Conservation (phyloP, 2,888 invertebrate genomes). For the Auanema freiburgensis region DNA sequence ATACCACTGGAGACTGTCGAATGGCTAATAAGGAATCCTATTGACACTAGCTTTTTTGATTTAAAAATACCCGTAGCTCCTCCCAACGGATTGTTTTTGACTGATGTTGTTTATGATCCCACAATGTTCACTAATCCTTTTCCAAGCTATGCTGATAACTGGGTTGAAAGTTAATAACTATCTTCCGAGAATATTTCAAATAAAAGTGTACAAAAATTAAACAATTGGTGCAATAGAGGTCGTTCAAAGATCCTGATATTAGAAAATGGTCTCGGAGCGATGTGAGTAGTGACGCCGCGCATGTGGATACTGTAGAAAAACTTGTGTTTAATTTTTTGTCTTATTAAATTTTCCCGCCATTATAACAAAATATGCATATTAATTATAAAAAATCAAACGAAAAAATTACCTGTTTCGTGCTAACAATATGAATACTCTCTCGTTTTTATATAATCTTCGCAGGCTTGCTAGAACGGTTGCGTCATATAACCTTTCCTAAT, state of each 20-base stretch:
- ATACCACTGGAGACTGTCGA: conserved; percentile 25
- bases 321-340: neutral
- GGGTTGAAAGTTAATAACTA: conserved; percentile 36
- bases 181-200: neutral
- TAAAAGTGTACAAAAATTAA: too few species aligned
- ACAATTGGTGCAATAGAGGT: neutral
- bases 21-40: conserved; percentile 51
- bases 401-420: conserved; percentile 1
- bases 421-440: neutral
- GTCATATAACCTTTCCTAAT: conserved; percentile 4
- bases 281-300: conserved; percentile 34
- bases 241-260: neutral
- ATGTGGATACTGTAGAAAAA: conserved; percentile 7
- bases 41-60: conserved; percentile 42
- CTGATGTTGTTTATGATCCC: conserved; percentile 52
- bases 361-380: neutral
- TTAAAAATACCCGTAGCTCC: conserved; percentile 40
- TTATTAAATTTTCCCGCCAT: neutral
- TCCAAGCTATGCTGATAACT: conserved; percentile 44
- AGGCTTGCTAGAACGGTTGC: neutral
- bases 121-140: conserved; percentile 43
- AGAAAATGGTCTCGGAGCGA: conserved; percentile 31
- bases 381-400: conserved; percentile 5
- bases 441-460: neutral
- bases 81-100: conserved; percentile 49